Conservation (phyloP, 2,888 invertebrate species). For the Drosophila dives region DNA sequence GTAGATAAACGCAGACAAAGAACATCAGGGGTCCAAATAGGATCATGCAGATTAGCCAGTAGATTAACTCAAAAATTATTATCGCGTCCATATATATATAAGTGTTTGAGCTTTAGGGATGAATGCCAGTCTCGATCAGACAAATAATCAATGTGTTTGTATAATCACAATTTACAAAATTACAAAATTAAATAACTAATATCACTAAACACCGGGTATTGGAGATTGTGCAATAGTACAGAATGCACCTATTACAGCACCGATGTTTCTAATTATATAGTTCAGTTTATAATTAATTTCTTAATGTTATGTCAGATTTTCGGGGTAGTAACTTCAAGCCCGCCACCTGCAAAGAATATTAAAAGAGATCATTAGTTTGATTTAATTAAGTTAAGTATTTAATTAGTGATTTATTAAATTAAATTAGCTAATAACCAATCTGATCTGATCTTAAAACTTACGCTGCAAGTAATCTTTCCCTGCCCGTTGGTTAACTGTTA, state of each 20-base stretch:
- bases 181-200: slow-evolving; percentile 69
- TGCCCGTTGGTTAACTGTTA: slow-evolving; percentile 40
- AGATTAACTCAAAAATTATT: slow-evolving; percentile 82
- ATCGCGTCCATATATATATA: slow-evolving; percentile 70
- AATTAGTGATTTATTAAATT: not conserved
- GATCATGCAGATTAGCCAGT: slow-evolving; percentile 88
- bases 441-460: slow-evolving; percentile 29
- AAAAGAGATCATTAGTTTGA: slow-evolving; percentile 17
- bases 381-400: not conserved
- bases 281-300: slow-evolving; percentile 59
- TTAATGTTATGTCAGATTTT: slow-evolving; percentile 37
- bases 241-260: slow-evolving; percentile 62
- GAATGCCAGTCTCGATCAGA: slow-evolving; percentile 57
- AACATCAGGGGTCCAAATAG: slow-evolving; percentile 89
- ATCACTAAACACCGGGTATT: slow-evolving; percentile 73
- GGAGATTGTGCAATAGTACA: slow-evolving; percentile 58
- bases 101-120: slow-evolving; percentile 8
- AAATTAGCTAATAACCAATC: not conserved
- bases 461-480: slow-evolving; percentile 44
- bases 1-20: slow-evolving; percentile 87
- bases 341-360: slow-evolving; percentile 63
- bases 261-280: slow-evolving; percentile 71
- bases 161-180: slow-evolving; percentile 32
- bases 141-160: slow-evolving; percentile 28
- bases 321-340: slow-evolving; percentile 43